Conservation (phyloP, 1,140 invertebrate genomes). For the Zaprionus kolodkinae region DNA sequence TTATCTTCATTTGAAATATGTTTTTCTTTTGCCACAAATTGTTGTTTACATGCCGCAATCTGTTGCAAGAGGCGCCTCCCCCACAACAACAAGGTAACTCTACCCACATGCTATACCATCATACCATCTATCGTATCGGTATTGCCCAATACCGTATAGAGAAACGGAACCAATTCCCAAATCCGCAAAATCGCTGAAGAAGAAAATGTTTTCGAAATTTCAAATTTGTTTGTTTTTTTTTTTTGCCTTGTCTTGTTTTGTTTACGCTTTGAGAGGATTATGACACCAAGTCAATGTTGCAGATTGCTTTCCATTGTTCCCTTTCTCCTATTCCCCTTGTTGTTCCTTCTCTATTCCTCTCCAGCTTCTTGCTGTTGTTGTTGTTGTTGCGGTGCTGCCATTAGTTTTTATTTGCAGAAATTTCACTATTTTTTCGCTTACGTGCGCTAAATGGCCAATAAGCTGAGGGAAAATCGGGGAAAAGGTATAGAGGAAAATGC, state of each 20-base stretch:
- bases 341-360: neutral
- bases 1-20: slow-evolving; percentile 20
- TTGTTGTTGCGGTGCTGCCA: slow-evolving; percentile 46
- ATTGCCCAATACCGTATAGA: slow-evolving; percentile 23
- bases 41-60: slow-evolving; percentile 41
- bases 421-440: slow-evolving; percentile 66
- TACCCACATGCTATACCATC: neutral
- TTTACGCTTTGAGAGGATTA: slow-evolving; percentile 83
- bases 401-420: slow-evolving; percentile 77
- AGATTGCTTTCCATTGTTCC: slow-evolving; percentile 37
- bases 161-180: slow-evolving; percentile 39
- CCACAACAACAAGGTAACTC: too few species aligned
- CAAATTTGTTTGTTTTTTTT: slow-evolving; percentile 67
- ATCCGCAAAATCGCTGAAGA: slow-evolving; percentile 11
- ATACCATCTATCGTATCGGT: neutral
- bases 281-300: slow-evolving; percentile 58
- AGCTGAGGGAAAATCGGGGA: slow-evolving; percentile 44
- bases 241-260: slow-evolving; percentile 69
- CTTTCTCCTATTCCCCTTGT: too few species aligned
- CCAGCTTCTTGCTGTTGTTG: slow-evolving; percentile 28
- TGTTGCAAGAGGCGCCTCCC: slow-evolving; percentile 24
- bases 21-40: slow-evolving; percentile 23
- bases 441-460: slow-evolving; percentile 81
- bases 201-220: slow-evolving; percentile 13
- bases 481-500: slow-evolving; percentile 35